phyloP scores from a whole-genome alignment of 2,888 invertebrate genomes.

The Drosophila quinaria region DNA sequence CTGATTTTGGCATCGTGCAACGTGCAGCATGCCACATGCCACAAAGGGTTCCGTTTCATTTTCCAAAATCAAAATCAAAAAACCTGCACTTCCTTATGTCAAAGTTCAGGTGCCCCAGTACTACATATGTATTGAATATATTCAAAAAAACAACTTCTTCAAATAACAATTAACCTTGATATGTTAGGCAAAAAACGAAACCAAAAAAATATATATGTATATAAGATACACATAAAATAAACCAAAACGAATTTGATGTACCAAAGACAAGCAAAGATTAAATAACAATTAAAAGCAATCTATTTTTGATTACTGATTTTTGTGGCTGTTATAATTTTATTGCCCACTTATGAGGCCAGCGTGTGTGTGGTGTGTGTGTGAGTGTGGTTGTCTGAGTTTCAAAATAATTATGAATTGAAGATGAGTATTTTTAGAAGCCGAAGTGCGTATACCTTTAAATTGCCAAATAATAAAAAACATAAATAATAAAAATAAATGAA shows the following conservation, averaged over 20 bases:
- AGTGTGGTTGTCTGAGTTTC: constrained; percentile 25
- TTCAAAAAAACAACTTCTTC: constrained; percentile 35
- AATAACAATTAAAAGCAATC: constrained; percentile 80
- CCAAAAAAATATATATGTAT: neutral
- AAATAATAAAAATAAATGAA: neutral
- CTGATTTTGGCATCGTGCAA: neutral
- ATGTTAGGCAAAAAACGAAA: constrained; percentile 31
- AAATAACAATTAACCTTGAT: constrained; percentile 76
- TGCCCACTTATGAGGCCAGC: constrained; percentile 58
- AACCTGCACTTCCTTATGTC: constrained; percentile 32
- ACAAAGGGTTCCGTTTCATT: no score
- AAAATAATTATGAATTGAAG: constrained; percentile 24
- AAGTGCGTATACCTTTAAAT: constrained; percentile 18
- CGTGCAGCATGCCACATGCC: no score
- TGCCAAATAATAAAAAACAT: neutral
- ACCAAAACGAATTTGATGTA: constrained; percentile 42
- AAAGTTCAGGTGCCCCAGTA: constrained; percentile 18
- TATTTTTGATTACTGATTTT: constrained; percentile 74
- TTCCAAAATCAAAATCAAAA: neutral
- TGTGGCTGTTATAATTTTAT: constrained; percentile 67
- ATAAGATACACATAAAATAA: constrained; percentile 22
- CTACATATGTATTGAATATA: constrained; percentile 6
- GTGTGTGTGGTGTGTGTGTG: constrained; percentile 21
- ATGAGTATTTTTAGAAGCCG: neutral
- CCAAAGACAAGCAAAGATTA: constrained; percentile 58